phyloP scores from a whole-genome alignment of 2,797 vertebrate genomes.

The Tauraco hartlaubi region DNA sequence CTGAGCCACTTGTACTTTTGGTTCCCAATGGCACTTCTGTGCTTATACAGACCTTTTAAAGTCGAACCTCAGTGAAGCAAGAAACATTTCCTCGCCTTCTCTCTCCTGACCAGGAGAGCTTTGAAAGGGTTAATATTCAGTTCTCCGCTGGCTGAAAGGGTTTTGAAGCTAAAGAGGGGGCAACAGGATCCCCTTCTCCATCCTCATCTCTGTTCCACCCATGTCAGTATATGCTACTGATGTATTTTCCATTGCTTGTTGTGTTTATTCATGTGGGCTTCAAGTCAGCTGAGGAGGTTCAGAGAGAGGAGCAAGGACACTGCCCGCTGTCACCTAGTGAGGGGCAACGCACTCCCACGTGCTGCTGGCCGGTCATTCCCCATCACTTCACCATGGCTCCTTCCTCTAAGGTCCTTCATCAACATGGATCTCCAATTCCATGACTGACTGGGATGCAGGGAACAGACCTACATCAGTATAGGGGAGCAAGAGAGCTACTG shows the following conservation, averaged over 20 bases:
- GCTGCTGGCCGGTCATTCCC: neutral
- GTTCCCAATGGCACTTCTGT: neutral
- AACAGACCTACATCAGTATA: neutral
- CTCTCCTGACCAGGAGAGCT: neutral
- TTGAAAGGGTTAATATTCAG: neutral
- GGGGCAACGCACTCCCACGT: rapidly evolving
- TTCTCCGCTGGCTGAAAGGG: neutral
- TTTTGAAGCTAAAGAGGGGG: neutral
- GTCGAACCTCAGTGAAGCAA: neutral
- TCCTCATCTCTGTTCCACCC: neutral
- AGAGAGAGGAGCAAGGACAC: neutral
- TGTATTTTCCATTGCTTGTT: neutral
- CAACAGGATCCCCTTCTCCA: neutral
- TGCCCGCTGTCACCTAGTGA: neutral
- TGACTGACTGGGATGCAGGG: neutral
- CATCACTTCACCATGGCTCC: rapidly evolving
- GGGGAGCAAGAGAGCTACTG: neutral
- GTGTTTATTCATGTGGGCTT: neutral
- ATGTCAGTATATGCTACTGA: neutral
- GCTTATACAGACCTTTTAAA: neutral
- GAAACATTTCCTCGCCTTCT: neutral
- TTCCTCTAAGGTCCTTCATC: neutral
- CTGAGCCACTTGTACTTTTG: neutral
- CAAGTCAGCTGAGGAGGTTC: neutral
- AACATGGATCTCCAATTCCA: rapidly evolving